These are phyloP conservation scores for Allygus modestus DNA, from an alignment of 2,888 invertebrate species.

Conservation along the genomic window DNA sequence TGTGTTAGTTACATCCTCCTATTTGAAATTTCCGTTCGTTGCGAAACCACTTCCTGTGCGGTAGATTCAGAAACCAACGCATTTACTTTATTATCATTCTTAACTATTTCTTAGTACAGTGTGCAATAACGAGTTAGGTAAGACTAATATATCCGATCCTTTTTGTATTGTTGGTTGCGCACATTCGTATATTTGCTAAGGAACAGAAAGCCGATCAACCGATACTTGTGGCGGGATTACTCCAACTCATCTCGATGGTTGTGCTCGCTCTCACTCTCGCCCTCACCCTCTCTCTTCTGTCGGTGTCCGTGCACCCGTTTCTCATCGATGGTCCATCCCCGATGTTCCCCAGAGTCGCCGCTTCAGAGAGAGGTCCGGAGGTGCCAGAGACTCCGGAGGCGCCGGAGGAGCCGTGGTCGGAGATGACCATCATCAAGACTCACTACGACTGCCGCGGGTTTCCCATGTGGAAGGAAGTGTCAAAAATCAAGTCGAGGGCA, in stretches of 20 bases:
- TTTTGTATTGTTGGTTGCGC: too few relatives aligned
- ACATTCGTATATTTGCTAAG: too few relatives aligned
- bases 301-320: not conserved
- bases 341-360: not conserved
- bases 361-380: not conserved
- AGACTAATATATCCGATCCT: too few relatives aligned
- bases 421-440: constrained; percentile 26
- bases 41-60: not conserved
- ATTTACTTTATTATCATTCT: too few relatives aligned
- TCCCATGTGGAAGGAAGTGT: constrained; percentile 25
- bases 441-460: constrained; percentile 11
- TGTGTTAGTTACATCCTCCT: too few relatives aligned
- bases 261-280: not conserved
- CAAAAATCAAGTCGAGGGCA: not conserved
- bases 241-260: not conserved
- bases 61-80: not conserved
- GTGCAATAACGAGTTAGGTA: too few relatives aligned
- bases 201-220: too few relatives aligned
- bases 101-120: too few relatives aligned
- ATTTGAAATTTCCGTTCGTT: too few relatives aligned
- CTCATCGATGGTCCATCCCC: not conserved
- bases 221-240: too few relatives aligned
- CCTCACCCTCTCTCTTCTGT: not conserved
- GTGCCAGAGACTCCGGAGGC: not conserved
- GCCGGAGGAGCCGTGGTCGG: constrained; percentile 1